Conservation (phyloP, 2,797 vertebrate genomes). For the Aldrovandia affinis region DNA sequence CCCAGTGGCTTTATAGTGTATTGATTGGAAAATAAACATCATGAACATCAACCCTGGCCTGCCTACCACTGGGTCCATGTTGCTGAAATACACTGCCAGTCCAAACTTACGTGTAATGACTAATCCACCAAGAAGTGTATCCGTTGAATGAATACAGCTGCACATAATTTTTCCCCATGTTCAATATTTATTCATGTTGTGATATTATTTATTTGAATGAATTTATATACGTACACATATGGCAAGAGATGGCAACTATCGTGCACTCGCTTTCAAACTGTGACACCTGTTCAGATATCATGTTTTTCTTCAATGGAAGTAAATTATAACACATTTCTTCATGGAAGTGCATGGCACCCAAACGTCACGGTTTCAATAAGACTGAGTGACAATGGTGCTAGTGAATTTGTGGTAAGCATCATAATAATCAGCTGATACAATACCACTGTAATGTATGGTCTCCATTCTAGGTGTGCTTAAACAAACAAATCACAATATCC, state of each 20-base stretch:
- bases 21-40: background rate
- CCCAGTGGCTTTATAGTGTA: background rate
- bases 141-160: background rate
- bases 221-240: background rate
- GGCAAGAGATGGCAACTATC: background rate
- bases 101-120: background rate
- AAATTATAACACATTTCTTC: background rate
- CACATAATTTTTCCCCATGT: background rate
- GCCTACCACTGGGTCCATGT: background rate
- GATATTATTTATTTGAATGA: background rate
- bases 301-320: background rate
- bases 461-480: too few relatives aligned
- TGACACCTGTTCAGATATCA: background rate
- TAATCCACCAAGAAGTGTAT: background rate
- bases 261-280: background rate
- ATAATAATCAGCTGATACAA: background rate
- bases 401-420: background rate
- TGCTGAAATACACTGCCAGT: background rate
- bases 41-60: background rate
- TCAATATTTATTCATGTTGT: background rate
- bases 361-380: background rate
- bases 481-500: too few relatives aligned
- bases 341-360: background rate
- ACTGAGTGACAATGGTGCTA: background rate
- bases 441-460: too few relatives aligned